These are phyloP conservation scores for Microctenopoma stevenorrisi DNA, from an alignment of 2,797 vertebrate species.

Conservation along the genomic window DNA sequence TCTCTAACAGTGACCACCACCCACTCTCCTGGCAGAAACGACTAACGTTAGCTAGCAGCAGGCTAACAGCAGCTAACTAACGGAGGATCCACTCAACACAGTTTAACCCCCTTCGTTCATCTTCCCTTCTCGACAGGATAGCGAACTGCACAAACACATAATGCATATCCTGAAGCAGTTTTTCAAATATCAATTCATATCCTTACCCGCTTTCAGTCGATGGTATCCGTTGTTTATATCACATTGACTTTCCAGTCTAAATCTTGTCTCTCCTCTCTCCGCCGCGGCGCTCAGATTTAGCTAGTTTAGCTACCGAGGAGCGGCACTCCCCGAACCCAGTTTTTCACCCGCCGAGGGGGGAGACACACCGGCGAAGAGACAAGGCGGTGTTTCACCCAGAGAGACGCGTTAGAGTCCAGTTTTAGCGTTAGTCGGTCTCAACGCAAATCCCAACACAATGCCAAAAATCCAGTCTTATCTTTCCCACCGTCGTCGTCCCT, in stretches of 20 bases:
- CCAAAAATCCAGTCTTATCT: conserved; percentile 70
- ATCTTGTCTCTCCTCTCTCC: conserved; percentile 75
- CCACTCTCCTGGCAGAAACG: conserved; percentile 55
- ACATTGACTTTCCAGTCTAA: conserved; percentile 84
- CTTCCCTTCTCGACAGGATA: conserved; percentile 44
- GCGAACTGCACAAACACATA: conserved; percentile 35
- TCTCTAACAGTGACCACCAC: conserved; percentile 53
- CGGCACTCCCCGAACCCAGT: conserved; percentile 87
- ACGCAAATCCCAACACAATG: conserved; percentile 60
- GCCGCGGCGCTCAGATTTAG: conserved; percentile 76
- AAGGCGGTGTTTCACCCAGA: conserved; percentile 71
- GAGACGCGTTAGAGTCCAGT: conserved; percentile 61
- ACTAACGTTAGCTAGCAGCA: conserved; percentile 45
- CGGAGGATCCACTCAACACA: conserved; percentile 71
- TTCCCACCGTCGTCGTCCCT: conserved; percentile 78
- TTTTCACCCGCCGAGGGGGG: conserved; percentile 81
- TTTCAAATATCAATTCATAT: conserved; percentile 11
- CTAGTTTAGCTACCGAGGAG: conserved; percentile 81
- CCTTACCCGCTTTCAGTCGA: conserved; percentile 85
- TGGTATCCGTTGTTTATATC: conserved; percentile 81
- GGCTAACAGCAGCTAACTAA: conserved; percentile 65
- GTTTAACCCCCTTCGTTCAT: conserved; percentile 73
- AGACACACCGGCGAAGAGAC: conserved; percentile 82
- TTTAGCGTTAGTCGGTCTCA: conserved; percentile 47
- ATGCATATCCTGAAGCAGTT: conserved; percentile 53